A percentile compares a stretch with the other conserved stretches of the same genome.
Conservation (phyloP, 2,797 vertebrate species). For the Notolepis coatsorum region DNA sequence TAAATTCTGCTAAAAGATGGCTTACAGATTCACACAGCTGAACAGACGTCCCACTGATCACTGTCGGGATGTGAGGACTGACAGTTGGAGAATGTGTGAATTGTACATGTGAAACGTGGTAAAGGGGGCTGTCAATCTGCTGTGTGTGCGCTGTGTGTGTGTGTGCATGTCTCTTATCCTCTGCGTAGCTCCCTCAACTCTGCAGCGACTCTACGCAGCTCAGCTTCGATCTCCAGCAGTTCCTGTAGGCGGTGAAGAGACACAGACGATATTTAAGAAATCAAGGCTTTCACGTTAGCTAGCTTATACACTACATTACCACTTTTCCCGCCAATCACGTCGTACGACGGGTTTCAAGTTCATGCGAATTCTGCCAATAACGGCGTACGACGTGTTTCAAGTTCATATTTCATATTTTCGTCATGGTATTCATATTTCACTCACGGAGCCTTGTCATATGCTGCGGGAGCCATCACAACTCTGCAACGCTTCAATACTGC, state of each 20-base stretch:
- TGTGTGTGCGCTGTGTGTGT: constrained; percentile 20
- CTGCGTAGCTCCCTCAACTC: constrained; percentile 80
- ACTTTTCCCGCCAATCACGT: too few species aligned
- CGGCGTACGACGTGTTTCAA: too few species aligned
- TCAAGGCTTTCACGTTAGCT: not conserved
- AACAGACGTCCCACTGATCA: too few species aligned
- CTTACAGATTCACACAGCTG: constrained; percentile 10
- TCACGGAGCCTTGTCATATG: too few species aligned
- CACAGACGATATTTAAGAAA: not conserved
- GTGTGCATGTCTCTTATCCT: constrained; percentile 67
- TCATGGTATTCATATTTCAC: too few species aligned
- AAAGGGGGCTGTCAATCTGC: constrained; percentile 34
- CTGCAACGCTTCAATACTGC: too few species aligned
- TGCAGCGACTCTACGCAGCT: constrained; percentile 81
- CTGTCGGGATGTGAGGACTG: constrained; percentile 47
- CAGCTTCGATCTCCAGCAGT: constrained; percentile 82
- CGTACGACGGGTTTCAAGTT: too few species aligned
- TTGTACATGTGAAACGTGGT: constrained; percentile 30
- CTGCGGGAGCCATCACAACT: too few species aligned
- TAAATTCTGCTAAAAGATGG: constrained; percentile 36
- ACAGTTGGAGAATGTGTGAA: constrained; percentile 35
- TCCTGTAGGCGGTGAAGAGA: constrained; percentile 55
- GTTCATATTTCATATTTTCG: too few species aligned
- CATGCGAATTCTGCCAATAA: too few species aligned
- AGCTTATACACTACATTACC: not conserved